Conservation (phyloP, 2,797 vertebrate species). For the Pseudotriccus pelzelni region DNA sequence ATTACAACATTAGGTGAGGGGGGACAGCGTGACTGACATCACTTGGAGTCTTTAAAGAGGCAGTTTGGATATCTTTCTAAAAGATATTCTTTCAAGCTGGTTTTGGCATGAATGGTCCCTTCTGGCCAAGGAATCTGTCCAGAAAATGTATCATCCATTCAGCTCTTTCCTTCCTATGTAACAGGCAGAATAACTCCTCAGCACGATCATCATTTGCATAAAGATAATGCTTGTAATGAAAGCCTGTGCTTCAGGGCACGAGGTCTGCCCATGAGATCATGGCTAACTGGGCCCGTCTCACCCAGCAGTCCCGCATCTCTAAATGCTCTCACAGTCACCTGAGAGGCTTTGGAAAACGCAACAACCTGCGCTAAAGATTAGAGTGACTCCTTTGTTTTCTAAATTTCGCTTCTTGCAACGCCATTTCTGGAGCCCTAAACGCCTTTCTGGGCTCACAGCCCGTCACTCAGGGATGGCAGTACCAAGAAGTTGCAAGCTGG, state of each 20-base stretch:
- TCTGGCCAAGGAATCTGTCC: slow-evolving; percentile 35
- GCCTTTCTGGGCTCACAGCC: not conserved
- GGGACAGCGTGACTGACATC: not conserved
- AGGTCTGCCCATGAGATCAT: accelerated
- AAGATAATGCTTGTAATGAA: slow-evolving; percentile 50
- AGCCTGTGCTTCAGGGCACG: not conserved
- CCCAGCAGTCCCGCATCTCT: not conserved
- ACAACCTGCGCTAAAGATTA: not conserved
- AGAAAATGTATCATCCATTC: slow-evolving; percentile 42
- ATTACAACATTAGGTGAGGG: not conserved
- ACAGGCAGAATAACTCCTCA: slow-evolving; percentile 41
- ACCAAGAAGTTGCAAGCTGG: not conserved
- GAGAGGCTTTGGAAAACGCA: not conserved
- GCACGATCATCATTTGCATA: slow-evolving; percentile 45
- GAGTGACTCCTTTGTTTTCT: not conserved
- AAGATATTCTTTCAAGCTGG: slow-evolving; percentile 32
- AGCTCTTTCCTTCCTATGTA: slow-evolving; percentile 23
- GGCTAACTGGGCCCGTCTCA: not conserved
- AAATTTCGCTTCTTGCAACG: not conserved
- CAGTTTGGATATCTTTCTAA: slow-evolving; percentile 24
- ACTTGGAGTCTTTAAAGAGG: not conserved
- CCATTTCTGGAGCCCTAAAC: not conserved
- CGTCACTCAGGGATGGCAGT: not conserved
- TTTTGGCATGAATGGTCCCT: slow-evolving; percentile 26
- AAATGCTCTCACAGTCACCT: not conserved